A percentile compares a stretch with the other conserved stretches of the same genome.
phyloP scores from a whole-genome alignment of 2,797 vertebrate genomes.

The Coregonus ussuriensis region DNA sequence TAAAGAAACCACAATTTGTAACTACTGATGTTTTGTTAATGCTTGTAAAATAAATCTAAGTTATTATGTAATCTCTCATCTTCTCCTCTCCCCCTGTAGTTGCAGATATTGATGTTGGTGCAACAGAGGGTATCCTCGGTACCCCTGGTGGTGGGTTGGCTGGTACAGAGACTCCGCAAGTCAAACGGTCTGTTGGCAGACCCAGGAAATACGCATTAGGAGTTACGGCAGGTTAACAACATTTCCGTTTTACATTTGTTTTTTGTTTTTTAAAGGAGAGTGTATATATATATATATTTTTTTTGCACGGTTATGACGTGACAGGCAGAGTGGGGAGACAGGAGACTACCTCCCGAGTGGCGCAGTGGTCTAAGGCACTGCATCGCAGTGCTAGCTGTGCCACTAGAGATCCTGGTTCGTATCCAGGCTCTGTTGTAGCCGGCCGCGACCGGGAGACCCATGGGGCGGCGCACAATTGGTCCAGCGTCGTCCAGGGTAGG shows the following conservation, averaged over 20 bases:
- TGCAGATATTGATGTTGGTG: conserved; percentile 81
- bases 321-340: background rate
- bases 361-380: too few species aligned
- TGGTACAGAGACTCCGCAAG: conserved; percentile 69
- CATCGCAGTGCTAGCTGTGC: too few species aligned
- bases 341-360: too few species aligned
- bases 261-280: background rate
- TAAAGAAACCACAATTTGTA: background rate
- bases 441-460: too few species aligned
- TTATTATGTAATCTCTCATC: background rate
- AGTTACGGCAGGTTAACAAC: background rate
- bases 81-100: conserved; percentile 22
- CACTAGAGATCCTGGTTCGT: too few species aligned
- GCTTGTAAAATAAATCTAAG: background rate
- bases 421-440: too few species aligned
- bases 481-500: too few species aligned
- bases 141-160: conserved; percentile 77
- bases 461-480: too few species aligned
- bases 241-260: conserved; percentile 2
- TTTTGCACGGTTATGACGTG: background rate
- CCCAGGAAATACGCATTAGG: conserved; percentile 79
- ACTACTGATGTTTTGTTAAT: conserved; percentile 16
- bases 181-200: conserved; percentile 60
- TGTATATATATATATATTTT: too few species aligned
- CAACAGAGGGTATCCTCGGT: conserved; percentile 77